Evolutionary conservation across 35 echinoderm and acorn worm species (phyloP), one percentile per base, ranked within the genome.

Genomic region (Apostichopus californicus): DNA sequence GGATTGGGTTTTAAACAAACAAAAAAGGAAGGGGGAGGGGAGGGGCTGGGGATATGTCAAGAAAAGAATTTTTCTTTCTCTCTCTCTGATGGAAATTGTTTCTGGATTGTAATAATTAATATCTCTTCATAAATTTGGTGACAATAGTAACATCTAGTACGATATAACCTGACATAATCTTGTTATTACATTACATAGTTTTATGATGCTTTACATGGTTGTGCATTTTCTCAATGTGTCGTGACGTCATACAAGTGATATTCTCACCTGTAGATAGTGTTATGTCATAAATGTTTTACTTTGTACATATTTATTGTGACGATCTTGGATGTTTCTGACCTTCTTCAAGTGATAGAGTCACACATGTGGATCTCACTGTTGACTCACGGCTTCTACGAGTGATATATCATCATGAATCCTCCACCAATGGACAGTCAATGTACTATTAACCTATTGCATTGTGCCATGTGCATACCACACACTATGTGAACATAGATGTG

Each of bases 301-400:
- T 58, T 85, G 81, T 85, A 85, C 81, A 85, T 85, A 85, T 85
- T 85, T 58, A 85, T 85, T 23, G 81, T 85, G 81, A 85, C 21
- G 23, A 58, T 58, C 55, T 85, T 85, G 71, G 71, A 75, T 75
- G 71, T 75, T 75, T 75, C 34, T 75, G 71, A 75, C 11, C 71
- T 75, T 75, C 71, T 75, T 13, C 15, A 22, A 75, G 71, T 75
- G 58, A 61, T 61, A 61, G 8, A 61, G 58, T 61, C 58, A 61
- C 58, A 28, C 26, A 28, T 12, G 12, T 61, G 58, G 12, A 61
- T 61, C 7, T 61, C 58, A 61, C 58, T 61, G 7, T 61, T 61
- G 58, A 61, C 58, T 12, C 11, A 1, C 12, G 57, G 57, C 7
- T 8, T 61, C 8, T 12, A 61, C 12, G 58, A 61, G 34, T 46